These are phyloP conservation scores for Mus spicilegus DNA, from an alignment of 2,113 vertebrate genomes.

Conservation along the genomic window DNA sequence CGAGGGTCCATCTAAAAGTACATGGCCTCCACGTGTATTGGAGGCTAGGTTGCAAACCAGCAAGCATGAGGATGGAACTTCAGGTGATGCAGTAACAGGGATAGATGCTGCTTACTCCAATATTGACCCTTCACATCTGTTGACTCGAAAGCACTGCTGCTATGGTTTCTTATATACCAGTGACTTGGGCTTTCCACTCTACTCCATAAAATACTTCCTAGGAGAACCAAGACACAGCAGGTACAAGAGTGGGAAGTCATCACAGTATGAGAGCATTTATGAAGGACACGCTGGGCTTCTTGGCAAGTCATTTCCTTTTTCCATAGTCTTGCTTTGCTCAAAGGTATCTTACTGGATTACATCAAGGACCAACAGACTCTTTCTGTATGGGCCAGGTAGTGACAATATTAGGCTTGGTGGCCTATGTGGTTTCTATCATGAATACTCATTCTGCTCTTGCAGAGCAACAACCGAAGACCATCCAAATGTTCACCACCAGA, in stretches of 20 bases:
- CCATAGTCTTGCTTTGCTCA: background rate
- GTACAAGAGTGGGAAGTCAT: background rate
- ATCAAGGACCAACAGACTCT: background rate
- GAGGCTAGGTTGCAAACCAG: background rate
- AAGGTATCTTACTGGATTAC: background rate
- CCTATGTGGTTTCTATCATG: background rate
- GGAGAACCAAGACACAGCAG: background rate
- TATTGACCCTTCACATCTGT: background rate
- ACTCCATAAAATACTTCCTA: background rate
- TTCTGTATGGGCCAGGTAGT: background rate
- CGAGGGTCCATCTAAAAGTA: background rate
- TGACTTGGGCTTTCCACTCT: background rate
- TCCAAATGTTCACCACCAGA: background rate
- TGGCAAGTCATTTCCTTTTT: background rate
- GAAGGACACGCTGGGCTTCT: background rate
- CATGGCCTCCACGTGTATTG: fast-evolving
- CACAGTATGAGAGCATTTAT: too few relatives aligned
- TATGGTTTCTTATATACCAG: background rate
- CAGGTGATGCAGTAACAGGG: background rate
- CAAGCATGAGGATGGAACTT: background rate
- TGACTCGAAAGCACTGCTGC: background rate
- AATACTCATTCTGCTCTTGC: background rate
- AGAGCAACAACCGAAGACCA: background rate
- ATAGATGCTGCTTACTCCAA: background rate
- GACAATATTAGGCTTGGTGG: background rate